Evolutionary conservation across 2,113 vertebrate genomes (phyloP), one percentile per base, ranked within the genome.

Genomic region (Leptobrachium leishanense): DNA sequence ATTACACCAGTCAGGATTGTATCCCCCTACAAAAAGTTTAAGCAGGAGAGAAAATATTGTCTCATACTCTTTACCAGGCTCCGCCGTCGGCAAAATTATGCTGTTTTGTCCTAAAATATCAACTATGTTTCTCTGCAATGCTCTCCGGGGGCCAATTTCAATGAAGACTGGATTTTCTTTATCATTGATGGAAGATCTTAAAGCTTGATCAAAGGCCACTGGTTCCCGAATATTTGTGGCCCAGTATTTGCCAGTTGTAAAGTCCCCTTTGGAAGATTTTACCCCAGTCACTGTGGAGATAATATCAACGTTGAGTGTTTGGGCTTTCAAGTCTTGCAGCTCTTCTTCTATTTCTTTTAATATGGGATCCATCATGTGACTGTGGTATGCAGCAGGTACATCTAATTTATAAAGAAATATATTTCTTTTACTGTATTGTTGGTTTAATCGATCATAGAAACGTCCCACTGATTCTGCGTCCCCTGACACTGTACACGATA

Each of bases 401-500:
- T 91, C 88, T 82, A 95, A 82, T 59, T 86, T 57, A 54, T 82
- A 89, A 43, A 96, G 92, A 78, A 95, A 95, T 57, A 94, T 59
- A 41, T 93, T 92, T 66, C 85, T 88, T 40, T 84, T 77, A 15
- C 74, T 68, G 75, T 91, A 92, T 41, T 59, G 59, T 67, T 80
- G 82, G 76, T 83, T 86, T 74, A 95, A 82, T 43, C 87, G 87
- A 57, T 88, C 85, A 68, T 86, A 85, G 12, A 94, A 54, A 74
- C 67, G 42, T 44, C 89, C 84, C 44, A 96, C 73, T 41, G 89
- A 81, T 0, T 90, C 88, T 54, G 83, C 69, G 41, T 93, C 90
- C 12, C 95, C 95, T 40, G 95, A 95, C 66, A 96, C 78, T 9
- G 94, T 95, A 80, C 95, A 96, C 42, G 92, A 95, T 63, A 82